These are phyloP conservation scores for Spodoptera litura DNA, from an alignment of 1,140 invertebrate genomes.

Conservation along the genomic window DNA sequence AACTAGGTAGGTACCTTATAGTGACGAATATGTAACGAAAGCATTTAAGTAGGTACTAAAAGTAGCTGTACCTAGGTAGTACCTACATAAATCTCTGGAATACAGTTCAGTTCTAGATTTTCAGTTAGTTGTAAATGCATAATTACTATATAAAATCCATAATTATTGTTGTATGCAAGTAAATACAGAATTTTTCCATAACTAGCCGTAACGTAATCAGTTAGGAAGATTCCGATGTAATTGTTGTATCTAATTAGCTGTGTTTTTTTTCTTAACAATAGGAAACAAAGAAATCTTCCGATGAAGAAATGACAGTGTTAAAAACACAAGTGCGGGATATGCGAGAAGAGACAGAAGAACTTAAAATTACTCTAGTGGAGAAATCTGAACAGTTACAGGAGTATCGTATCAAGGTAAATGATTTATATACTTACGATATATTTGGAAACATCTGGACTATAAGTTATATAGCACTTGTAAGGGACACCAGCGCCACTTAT, in stretches of 20 bases:
- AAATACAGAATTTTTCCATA: conserved; percentile 7
- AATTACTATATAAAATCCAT: no score
- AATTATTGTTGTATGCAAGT: not conserved
- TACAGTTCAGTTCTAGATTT: no score
- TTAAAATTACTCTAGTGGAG: conserved; percentile 88
- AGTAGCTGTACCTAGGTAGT: no score
- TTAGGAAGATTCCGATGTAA: conserved; percentile 20
- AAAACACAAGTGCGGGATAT: conserved; percentile 86
- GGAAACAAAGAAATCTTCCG: conserved; percentile 63
- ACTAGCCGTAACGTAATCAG: not conserved
- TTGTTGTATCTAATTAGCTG: not conserved
- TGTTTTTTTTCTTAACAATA: conserved; percentile 45
- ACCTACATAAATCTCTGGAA: no score
- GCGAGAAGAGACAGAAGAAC: conserved; percentile 89
- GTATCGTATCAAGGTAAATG: conserved; percentile 89
- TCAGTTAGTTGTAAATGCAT: no score
- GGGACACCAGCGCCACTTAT: no score
- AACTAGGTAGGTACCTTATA: no score
- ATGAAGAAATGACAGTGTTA: conserved; percentile 61
- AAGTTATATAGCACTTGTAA: no score
- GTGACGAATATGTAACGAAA: no score
- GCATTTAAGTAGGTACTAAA: no score
- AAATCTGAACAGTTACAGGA: conserved; percentile 90
- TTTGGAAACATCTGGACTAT: no score
- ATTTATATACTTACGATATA: not conserved